Evolutionary conservation across 2,797 vertebrate species (phyloP), one percentile per base, ranked within the genome.

Genomic region (Pipistrellus pipistrellus): DNA sequence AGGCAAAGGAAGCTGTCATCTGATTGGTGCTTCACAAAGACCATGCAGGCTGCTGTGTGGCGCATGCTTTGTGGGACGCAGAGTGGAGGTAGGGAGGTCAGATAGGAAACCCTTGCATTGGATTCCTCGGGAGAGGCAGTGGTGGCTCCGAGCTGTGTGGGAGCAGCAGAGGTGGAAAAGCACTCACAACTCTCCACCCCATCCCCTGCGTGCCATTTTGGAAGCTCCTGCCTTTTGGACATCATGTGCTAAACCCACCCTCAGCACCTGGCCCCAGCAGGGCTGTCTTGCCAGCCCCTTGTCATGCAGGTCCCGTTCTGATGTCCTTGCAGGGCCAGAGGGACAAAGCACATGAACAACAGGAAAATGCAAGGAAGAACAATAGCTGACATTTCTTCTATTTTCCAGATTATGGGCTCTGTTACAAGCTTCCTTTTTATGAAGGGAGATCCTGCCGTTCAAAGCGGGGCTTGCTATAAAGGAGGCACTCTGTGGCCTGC

Each of bases 371-470:
- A 77, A 44, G 14, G 64, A 83, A 32, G 32, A 80, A 87, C 81
- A 90, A 48, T 59, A 88, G 68, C 80, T 18, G 44, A 66, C 44
- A 68, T 59, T 84, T 85, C 53, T 69, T 72, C 62, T 91, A 2
- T 81, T 93, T 94, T 90, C 77, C 10, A 38, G 38, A 95, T 77
- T 73, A n/a, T 76, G 76, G 44, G 46, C 30, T 94, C 62, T 59
- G n/a, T 80, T 81, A 83, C 66, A 89, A 84, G 84, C 55, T 90
- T 95, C 69, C 91, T 93, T 48, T 96, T 95, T 95, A 92, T 59
- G 51, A 76, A 81, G 89, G 5, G 59, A 83, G 48, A 27, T 76
- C n/a, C 57, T 80, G 46, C 17, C 27, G 2, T 88, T 92, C 81
- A 94, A 90, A 95, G 80, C 38, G 72, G 9, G 21, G 25, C 27